These are phyloP conservation scores for Anastrepha ludens DNA, from an alignment of 1,140 invertebrate species.

Conservation along the genomic window DNA sequence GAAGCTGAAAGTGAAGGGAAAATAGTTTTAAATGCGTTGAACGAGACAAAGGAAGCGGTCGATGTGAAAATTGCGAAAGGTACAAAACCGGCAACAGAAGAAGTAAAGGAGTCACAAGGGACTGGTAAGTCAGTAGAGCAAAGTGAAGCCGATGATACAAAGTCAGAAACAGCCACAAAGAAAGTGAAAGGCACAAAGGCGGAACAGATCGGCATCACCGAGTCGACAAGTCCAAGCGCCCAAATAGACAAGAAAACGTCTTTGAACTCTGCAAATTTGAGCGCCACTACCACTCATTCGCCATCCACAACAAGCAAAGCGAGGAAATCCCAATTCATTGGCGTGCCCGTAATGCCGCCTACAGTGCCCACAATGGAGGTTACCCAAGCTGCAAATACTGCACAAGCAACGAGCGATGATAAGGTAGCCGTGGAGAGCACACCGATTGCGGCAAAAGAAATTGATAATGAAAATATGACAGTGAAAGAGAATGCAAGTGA, in stretches of 20 bases:
- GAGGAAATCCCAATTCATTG: constrained; percentile 52
- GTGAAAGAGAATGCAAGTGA: constrained; percentile 39
- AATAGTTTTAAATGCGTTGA: background rate
- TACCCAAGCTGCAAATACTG: background rate
- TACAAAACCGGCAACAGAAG: background rate
- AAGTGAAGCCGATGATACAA: background rate
- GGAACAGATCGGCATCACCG: background rate
- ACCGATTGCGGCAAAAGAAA: background rate
- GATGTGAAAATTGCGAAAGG: background rate
- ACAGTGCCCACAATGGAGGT: constrained; percentile 65
- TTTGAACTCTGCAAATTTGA: constrained; percentile 10
- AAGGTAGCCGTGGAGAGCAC: background rate
- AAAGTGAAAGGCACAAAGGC: background rate
- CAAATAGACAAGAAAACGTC: background rate
- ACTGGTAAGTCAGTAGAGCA: background rate
- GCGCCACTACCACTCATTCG: background rate
- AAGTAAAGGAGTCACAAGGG: background rate
- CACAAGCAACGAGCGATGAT: background rate
- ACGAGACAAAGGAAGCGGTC: background rate
- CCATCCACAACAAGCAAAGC: background rate
- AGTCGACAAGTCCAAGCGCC: background rate
- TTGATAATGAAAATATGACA: constrained; percentile 22
- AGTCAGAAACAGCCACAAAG: background rate
- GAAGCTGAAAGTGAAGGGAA: background rate
- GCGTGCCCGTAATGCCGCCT: constrained; percentile 57